Evolutionary conservation across 2,888 invertebrate species (phyloP), one percentile per base, ranked within the genome.

Genomic region (Acleris sparsana): DNA sequence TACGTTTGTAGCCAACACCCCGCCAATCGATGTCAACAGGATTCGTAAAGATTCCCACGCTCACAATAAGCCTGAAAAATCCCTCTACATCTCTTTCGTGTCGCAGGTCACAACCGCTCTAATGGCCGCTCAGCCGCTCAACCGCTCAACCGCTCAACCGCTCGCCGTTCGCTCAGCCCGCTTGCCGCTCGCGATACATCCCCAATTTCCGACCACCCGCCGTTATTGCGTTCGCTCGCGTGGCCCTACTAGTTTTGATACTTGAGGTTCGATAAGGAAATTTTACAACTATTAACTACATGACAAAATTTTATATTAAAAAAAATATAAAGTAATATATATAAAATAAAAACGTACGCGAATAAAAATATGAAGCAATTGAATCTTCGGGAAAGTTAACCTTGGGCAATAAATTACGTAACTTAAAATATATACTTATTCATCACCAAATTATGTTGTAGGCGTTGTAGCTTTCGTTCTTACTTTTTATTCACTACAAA

Each of bases 171-270:
- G 79, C 80, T 84, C 79, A 39, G 80, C 79, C 83, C 80, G 82
- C 80, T 80, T 76, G 76, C 83, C 83, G 79, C 80, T 84, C 79
- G 74, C 82, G 80, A 83, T 80, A 83, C 82, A 82, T 77, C 77
- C 77, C 77, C 80, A 77, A 80, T 81, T 82, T 83, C 82, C 78
- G 64, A 72, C 80, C 79, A 83, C 80, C 75, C 77, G 75, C 80
- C 52, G 52, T 65, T 78, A 80, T 82, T 80, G 79, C 80, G 78
- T 77, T 76, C 73, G 75, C 73, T 74, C 73, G 75, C 72, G 69
- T 71, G 72, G 70, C 75, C 79, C 72, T 77, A 74, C 75, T 72
- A 16, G 73, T 83, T 80, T 87, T 84, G 85, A 85, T 87, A 81
- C 80, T 78, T 72, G 56, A 46, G 46, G n/a, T 17, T 46, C 6